phyloP scores from a whole-genome alignment of 1,140 invertebrate genomes.

The Drosophila nasuta region DNA sequence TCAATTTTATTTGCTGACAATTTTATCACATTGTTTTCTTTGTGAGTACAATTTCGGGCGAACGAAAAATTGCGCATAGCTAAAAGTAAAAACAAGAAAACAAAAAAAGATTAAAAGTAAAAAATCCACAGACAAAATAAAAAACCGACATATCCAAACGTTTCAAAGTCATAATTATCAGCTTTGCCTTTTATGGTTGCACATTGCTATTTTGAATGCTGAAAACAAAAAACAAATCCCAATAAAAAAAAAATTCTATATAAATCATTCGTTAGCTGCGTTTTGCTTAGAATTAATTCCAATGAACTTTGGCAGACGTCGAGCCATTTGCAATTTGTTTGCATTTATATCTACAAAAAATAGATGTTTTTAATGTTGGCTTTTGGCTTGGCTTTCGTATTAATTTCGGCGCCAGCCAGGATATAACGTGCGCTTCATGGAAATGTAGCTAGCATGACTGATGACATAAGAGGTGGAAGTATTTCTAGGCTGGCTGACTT shows the following conservation, averaged over 20 bases:
- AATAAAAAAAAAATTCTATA: constrained; percentile 57
- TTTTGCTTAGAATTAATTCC: constrained; percentile 57
- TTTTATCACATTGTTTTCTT: constrained; percentile 43
- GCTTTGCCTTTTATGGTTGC: constrained; percentile 68
- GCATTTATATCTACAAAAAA: constrained; percentile 45
- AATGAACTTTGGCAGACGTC: constrained; percentile 68
- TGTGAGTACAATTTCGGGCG: constrained; percentile 5
- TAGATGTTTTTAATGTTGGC: constrained; percentile 16
- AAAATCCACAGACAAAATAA: constrained; percentile 18
- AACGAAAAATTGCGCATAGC: constrained; percentile 19
- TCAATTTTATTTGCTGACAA: constrained; percentile 44
- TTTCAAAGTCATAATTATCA: constrained; percentile 74
- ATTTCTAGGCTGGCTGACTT: constrained; percentile 46
- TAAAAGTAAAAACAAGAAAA: constrained; percentile 15
- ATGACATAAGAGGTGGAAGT: constrained; percentile 37
- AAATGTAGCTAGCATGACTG: constrained; percentile 16
- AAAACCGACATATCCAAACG: constrained; percentile 40
- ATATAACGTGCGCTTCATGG: constrained; percentile 42
- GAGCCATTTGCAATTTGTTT: constrained; percentile 64
- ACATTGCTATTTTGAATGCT: constrained; percentile 44
- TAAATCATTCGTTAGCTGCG: constrained; percentile 70
- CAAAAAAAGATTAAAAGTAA: background rate
- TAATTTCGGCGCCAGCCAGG: constrained; percentile 43
- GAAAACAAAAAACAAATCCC: constrained; percentile 13
- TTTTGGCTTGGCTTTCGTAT: constrained; percentile 33